Conservation (phyloP, 2,797 vertebrate species). For the Muscicapa striata region DNA sequence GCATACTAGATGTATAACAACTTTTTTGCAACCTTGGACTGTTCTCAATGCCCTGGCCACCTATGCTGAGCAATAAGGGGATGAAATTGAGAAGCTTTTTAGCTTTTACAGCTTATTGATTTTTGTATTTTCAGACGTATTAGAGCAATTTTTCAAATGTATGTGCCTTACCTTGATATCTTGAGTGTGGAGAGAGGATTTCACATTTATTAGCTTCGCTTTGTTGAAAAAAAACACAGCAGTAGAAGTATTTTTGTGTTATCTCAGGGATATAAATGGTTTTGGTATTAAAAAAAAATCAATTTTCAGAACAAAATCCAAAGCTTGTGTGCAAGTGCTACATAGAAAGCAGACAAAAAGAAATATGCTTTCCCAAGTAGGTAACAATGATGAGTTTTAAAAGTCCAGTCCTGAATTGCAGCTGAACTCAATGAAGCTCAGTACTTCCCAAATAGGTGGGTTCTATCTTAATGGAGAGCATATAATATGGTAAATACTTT, state of each 20-base stretch:
- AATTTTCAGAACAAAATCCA: constrained; percentile 71
- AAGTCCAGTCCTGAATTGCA: constrained; percentile 39
- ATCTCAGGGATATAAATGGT: constrained; percentile 68
- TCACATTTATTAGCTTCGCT: constrained; percentile 78
- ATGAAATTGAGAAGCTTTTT: constrained; percentile 78
- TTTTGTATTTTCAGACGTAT: constrained; percentile 80
- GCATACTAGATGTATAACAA: constrained; percentile 61
- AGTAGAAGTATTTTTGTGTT: constrained; percentile 49
- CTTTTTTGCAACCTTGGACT: constrained; percentile 70
- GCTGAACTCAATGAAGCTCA: constrained; percentile 55
- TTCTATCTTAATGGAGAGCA: constrained; percentile 60
- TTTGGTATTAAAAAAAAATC: constrained; percentile 62
- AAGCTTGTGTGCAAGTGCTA: constrained; percentile 60
- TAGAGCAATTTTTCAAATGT: constrained; percentile 79
- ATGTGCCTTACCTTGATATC: constrained; percentile 75
- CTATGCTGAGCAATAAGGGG: constrained; percentile 68
- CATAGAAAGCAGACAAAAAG: constrained; percentile 59
- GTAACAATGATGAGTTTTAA: constrained; percentile 54
- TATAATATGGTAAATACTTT: constrained; percentile 61
- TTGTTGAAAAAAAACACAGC: constrained; percentile 26
- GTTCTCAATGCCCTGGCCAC: constrained; percentile 64
- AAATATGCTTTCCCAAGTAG: constrained; percentile 37
- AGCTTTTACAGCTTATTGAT: constrained; percentile 81
- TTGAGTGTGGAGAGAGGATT: constrained; percentile 75
- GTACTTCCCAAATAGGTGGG: constrained; percentile 59